Evolutionary conservation across 2,888 invertebrate species (phyloP), one percentile per base, ranked within the genome.

Genomic region (Eulithis prunata): DNA sequence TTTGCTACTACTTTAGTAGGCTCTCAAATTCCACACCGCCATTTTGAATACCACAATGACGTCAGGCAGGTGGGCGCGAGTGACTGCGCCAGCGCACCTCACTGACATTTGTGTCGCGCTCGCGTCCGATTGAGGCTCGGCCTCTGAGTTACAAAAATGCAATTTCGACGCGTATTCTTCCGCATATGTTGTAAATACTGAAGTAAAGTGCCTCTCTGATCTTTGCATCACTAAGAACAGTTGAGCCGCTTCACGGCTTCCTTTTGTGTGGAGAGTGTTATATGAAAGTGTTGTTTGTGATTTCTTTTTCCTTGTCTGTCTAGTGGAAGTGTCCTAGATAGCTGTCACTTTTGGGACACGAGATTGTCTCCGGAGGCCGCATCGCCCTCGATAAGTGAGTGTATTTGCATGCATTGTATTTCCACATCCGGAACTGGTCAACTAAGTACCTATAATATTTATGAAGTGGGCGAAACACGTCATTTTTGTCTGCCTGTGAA

Each of bases 31-130:
- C 91, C 90, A 75, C 69, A 83, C 86, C 85, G 92, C 93, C 93
- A 93, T 93, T 88, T 92, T 93, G 91, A 92, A 93, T 93, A 90
- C 90, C 91, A 75, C 65, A 75, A 82, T 93, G 92, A 92, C 91
- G 93, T 93, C 91, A 92, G 86, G 81, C 77, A 79, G 81, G 82
- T 87, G 89, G 91, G 91, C 88, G 89, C 89, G 90, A 89, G 87
- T 84, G 82, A 82, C 81, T 80, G 87, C 88, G 88, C 87, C 76
- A 80, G 87, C 88, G 86, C 90, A 87, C 78, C 81, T 83, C 78
- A 71, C 78, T 87, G 84, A 87, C 88, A 88, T 88, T 88, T 85
- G 85, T 79, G 84, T 84, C 88, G 87, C 86, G 87, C 82, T 83
- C 89, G 87, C 85, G 85, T 85, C 83, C 84, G 85, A 85, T 82